Evolutionary conservation across 2,888 invertebrate species (phyloP).

Genomic region (Pachycephus smyrnensis): DNA sequence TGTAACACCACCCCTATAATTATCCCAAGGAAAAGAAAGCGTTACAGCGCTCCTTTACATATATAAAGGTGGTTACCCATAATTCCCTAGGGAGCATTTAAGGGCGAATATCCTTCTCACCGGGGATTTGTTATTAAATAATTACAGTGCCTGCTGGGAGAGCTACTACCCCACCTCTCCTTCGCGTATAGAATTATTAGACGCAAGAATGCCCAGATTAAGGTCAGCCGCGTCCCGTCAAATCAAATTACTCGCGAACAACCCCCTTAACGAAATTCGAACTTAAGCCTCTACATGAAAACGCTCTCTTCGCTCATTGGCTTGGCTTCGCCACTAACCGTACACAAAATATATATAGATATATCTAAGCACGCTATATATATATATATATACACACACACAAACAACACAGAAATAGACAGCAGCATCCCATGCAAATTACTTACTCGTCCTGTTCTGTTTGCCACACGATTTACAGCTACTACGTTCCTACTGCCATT

Average conservation of each 20-base stretch:
- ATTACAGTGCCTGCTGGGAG: background rate
- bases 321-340: background rate
- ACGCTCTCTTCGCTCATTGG: constrained; percentile 2
- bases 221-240: background rate
- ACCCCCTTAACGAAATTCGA: constrained; percentile 1
- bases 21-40: background rate
- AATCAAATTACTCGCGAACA: background rate
- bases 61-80: background rate
- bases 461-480: background rate
- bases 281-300: background rate
- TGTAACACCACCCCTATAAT: background rate
- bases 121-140: background rate
- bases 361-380: background rate
- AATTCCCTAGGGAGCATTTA: background rate
- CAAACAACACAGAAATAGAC: background rate
- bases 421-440: background rate
- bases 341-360: background rate
- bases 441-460: background rate
- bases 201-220: constrained; percentile 8
- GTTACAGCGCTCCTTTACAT: background rate
- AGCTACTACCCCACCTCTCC: constrained; percentile 10
- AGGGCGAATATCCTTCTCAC: background rate
- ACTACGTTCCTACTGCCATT: background rate
- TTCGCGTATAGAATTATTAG: constrained; percentile 14
- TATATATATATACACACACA: background rate